These are phyloP conservation scores for Oenanthe melanoleuca DNA, from an alignment of 2,113 vertebrate genomes.

Conservation along the genomic window DNA sequence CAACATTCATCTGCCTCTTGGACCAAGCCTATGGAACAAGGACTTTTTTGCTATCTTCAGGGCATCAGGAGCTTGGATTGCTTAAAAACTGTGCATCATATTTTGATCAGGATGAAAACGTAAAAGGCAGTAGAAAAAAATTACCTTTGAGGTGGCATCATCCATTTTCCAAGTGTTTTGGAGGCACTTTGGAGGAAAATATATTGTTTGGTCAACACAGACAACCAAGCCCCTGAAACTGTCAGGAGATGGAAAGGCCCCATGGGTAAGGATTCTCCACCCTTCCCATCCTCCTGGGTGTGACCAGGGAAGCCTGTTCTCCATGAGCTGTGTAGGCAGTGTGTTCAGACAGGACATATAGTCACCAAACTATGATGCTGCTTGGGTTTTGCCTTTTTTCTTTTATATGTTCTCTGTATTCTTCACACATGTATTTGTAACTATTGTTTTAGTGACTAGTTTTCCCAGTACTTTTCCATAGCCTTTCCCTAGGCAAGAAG, in stretches of 20 bases:
- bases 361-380: neutral
- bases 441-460: neutral
- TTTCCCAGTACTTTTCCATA: neutral
- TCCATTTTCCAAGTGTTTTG: neutral
- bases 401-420: neutral
- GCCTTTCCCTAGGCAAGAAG: neutral
- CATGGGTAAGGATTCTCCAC: neutral
- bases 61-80: neutral
- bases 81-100: neutral
- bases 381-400: neutral
- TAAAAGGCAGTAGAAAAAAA: neutral
- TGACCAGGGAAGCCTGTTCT: neutral
- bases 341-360: neutral
- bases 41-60: neutral
- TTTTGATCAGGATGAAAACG: neutral
- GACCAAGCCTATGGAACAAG: neutral
- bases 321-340: rapidly evolving
- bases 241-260: neutral
- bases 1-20: neutral
- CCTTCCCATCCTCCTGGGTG: neutral
- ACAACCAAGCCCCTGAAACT: neutral
- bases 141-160: neutral
- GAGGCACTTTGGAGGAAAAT: neutral
- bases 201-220: neutral
- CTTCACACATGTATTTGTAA: neutral